Conservation (phyloP, 2,888 invertebrate genomes). For the Melitaea athalia region DNA sequence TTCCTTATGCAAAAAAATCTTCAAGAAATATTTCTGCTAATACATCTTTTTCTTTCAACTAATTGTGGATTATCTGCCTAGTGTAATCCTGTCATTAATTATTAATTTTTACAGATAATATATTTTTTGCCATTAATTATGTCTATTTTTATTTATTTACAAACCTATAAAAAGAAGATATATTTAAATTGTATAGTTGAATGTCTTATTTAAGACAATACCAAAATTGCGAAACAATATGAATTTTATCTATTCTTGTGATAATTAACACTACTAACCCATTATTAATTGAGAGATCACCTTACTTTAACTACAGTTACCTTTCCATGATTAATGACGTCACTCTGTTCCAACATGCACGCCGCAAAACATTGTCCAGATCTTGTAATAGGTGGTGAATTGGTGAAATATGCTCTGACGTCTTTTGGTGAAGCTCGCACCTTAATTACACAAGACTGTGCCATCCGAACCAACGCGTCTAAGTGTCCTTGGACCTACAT, state of each 20-base stretch:
- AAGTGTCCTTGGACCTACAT: slow-evolving; percentile 72
- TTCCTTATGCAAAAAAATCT: not conserved
- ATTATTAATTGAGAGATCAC: too few species aligned
- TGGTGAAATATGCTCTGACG: slow-evolving; percentile 74
- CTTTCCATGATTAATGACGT: slow-evolving; percentile 74
- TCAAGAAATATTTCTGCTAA: not conserved
- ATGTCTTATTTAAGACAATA: too few species aligned
- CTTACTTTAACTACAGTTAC: slow-evolving; percentile 42
- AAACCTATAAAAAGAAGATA: too few species aligned
- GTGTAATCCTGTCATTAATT: too few species aligned
- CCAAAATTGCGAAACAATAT: too few species aligned
- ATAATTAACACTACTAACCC: too few species aligned
- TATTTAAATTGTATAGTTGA: not conserved
- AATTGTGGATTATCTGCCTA: too few species aligned
- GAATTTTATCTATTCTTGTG: too few species aligned
- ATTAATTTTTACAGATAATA: too few species aligned
- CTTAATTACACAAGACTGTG: slow-evolving; percentile 74
- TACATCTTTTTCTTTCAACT: too few species aligned
- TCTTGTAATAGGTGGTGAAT: slow-evolving; percentile 69
- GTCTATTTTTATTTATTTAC: too few species aligned
- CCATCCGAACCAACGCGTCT: slow-evolving; percentile 71
- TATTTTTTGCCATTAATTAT: too few species aligned
- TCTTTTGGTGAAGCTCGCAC: slow-evolving; percentile 74
- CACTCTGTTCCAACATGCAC: slow-evolving; percentile 78
- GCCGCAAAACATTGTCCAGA: slow-evolving; percentile 76